Evolutionary conservation across 2,113 vertebrate species (phyloP), one percentile per base, ranked within the genome.

Genomic region (Corynorhinus townsendii): DNA sequence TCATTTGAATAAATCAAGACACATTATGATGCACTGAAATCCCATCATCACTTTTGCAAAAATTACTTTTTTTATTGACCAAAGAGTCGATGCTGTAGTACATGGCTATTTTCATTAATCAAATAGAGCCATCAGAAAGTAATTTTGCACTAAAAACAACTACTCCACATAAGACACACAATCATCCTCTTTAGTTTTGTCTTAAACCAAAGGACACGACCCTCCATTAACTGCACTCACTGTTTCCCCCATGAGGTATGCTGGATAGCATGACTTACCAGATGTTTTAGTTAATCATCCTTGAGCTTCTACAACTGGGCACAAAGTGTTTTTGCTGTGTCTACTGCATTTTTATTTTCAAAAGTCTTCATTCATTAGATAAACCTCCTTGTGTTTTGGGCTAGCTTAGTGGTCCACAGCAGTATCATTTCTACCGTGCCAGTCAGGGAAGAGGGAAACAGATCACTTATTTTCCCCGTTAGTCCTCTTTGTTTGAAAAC

Each of bases 1-100:
- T 75, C 1, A 82, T 38, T 52, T 82, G 38, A 94, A 52, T 88
- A 77, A 95, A 96, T 95, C 68, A 95, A 90, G n/a, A 83, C 28
- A 33, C 5, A 76, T 28, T n/a, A 64, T 71, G 62, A 47, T 22
- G 52, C 7, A 94, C 28, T 1, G 56, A 95, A 95, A 96, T 80
- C 4, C 6, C 62, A 52, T 26, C 6, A 81, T 33, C 84, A 77
- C 0, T 12, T 96, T 52, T 82, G 15, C 38, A 96, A 96, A 96
- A 96, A 92, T 89, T 11, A 30, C 7, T 20, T 69, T 43, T 90
- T 64, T 85, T 28, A 43, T 43, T 93, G 19, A 84, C 22, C 12
- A 85, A 73, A n/a, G 3, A 73, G 38, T 40, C 75, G 64, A 22
- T 72, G 43, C 7, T 77, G 8, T 22, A 33, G 71, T 16, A 47